Conservation (phyloP, 2,888 invertebrate genomes). For the Scrobipalpa atriplicella region DNA sequence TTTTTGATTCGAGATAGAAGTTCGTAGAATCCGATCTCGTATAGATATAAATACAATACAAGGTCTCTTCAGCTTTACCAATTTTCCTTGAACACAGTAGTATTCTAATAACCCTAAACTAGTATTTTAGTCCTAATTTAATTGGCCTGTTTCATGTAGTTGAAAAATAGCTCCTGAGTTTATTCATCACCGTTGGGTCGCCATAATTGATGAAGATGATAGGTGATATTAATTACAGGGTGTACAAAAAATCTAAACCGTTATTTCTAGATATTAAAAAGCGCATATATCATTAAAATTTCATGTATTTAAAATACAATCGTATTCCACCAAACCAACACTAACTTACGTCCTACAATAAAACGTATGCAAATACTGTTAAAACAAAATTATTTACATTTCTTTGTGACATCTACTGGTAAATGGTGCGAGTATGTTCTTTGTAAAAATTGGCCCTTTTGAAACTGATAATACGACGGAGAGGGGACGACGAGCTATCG, state of each 20-base stretch:
- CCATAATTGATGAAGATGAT: too few species aligned
- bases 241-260: neutral
- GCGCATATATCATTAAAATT: neutral
- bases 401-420: conserved; percentile 27
- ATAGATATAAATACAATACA: neutral
- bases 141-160: too few species aligned
- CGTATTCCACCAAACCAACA: conserved; percentile 11
- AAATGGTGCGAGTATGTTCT: conserved; percentile 3
- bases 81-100: neutral
- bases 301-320: conserved; percentile 27
- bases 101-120: too few species aligned
- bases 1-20: neutral
- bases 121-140: neutral
- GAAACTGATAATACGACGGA: neutral
- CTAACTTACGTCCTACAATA: conserved; percentile 27
- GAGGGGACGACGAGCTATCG: neutral
- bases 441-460: conserved; percentile 11
- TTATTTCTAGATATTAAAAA: conserved; percentile 22
- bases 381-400: conserved; percentile 30
- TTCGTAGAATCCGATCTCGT: conserved; percentile 1
- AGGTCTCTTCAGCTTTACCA: neutral
- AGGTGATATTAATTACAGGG: too few species aligned
- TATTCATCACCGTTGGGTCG: too few species aligned
- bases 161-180: too few species aligned
- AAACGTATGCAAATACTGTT: conserved; percentile 19